Percentiles rank a stretch among this genome's conserved stretches.
phyloP scores from a whole-genome alignment of 2,888 invertebrate genomes.

The Marasmarcha lunaedactyla region DNA sequence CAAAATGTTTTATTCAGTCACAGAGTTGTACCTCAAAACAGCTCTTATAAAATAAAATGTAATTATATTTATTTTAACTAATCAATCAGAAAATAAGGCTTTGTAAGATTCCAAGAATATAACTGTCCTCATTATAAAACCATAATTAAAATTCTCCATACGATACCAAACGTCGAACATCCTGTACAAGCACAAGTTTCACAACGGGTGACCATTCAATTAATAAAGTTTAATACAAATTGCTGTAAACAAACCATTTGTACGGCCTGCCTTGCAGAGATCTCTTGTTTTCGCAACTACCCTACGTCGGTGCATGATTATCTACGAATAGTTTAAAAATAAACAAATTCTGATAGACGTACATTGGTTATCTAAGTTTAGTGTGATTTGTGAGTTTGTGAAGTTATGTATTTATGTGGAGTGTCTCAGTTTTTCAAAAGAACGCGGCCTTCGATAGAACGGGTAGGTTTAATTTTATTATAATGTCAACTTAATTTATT shows the following conservation, averaged over 20 bases:
- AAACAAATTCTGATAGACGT: too few relatives aligned
- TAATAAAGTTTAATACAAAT: not conserved
- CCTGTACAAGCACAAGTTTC: conserved; percentile 15
- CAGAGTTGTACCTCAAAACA: too few relatives aligned
- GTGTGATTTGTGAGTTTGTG: not conserved
- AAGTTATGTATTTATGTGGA: conserved; percentile 45
- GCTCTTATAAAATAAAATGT: too few relatives aligned
- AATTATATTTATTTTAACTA: too few relatives aligned
- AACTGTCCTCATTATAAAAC: too few relatives aligned
- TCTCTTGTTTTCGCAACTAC: conserved; percentile 22
- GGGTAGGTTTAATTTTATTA: too few relatives aligned
- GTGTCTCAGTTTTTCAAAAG: conserved; percentile 48
- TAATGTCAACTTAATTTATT: too few relatives aligned
- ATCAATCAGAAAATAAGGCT: too few relatives aligned
- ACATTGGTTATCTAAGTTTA: too few relatives aligned
- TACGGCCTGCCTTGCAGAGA: not conserved
- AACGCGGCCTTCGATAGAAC: conserved; percentile 34
- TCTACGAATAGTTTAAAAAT: not conserved
- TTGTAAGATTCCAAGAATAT: too few relatives aligned
- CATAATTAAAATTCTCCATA: too few relatives aligned
- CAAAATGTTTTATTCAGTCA: too few relatives aligned
- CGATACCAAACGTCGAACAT: conserved; percentile 11
- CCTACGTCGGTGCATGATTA: conserved; percentile 12
- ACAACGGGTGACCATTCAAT: not conserved
- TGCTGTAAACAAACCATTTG: conserved; percentile 1